These are phyloP conservation scores for Trichonephila clavipes DNA, from an alignment of 1,140 invertebrate species.

Conservation along the genomic window DNA sequence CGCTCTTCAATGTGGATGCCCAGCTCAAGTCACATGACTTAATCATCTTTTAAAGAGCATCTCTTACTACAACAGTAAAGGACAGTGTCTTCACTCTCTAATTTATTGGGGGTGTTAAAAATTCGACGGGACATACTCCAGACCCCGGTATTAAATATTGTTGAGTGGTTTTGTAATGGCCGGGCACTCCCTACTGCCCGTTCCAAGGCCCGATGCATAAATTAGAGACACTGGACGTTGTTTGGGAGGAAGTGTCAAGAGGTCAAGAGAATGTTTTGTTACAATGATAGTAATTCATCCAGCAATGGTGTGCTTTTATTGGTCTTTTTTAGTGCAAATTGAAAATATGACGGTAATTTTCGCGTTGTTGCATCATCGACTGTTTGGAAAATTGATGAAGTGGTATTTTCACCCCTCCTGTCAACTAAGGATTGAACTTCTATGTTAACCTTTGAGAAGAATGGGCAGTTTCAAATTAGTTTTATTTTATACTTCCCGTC, in stretches of 20 bases:
- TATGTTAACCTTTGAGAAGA: too few species aligned
- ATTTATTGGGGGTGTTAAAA: slow-evolving; percentile 38
- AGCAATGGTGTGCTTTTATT: not conserved
- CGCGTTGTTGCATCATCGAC: not conserved
- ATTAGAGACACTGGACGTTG: not conserved
- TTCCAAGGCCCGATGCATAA: slow-evolving; percentile 15
- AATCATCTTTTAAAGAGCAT: slow-evolving; percentile 49
- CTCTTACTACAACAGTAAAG: not conserved
- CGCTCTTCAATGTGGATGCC: slow-evolving; percentile 17
- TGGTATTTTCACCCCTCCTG: not conserved
- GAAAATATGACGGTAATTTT: slow-evolving; percentile 9
- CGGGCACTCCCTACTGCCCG: slow-evolving; percentile 15
- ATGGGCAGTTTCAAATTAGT: too few species aligned
- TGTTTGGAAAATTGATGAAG: not conserved
- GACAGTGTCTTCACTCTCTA: not conserved
- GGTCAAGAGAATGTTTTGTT: not conserved
- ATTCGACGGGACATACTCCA: slow-evolving; percentile 27
- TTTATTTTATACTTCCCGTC: too few species aligned
- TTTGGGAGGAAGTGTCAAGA: not conserved
- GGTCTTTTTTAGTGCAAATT: slow-evolving; percentile 4
- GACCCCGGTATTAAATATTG: slow-evolving; percentile 30
- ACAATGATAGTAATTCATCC: not conserved
- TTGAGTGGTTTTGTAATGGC: slow-evolving; percentile 18
- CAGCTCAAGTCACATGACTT: slow-evolving; percentile 17
- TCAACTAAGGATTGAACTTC: too few species aligned